Evolutionary conservation across 2,797 vertebrate genomes (phyloP), one percentile per base, ranked within the genome.

Genomic region (Schizopygopsis malacanthus): DNA sequence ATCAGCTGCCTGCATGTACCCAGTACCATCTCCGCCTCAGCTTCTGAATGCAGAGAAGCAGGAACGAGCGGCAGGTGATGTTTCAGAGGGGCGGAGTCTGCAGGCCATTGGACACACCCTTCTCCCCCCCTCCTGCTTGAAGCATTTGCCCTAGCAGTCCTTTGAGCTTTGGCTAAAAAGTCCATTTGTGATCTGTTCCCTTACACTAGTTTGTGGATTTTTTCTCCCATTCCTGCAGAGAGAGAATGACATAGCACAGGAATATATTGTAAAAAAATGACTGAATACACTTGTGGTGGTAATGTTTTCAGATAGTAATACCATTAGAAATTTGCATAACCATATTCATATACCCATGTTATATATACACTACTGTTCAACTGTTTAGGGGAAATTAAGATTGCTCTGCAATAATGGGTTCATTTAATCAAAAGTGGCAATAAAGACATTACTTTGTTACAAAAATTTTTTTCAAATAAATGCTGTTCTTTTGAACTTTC

Each of bases 181-280:
- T 73, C 50, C n/a, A 81, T 81, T 79, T 79, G 43, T 15, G 18
- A 10, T 39, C 7, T 63, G 7, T 70, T 73, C 79, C 70, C 45
- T 2, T 28, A 67, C 85, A 47, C 88, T 95, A 96, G 87, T 90
- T 93, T 86, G 92, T 90, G 33, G 93, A 92, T 85, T 96, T 99
- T 91, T 98, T 99, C 94, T 99, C 98, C 98, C 98, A 99, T 92
- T 99, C 98, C 98, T 99, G 93, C 45, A 88, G 15, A 88, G 37
- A 72, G 6, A 43, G 4, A 54, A 63, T 39, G 20, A 45, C 12
- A 8, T 28, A 69, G 79, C 25, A 54, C 37, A 72, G 16, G 15
- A 54, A 54, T 1, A 13, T 16, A n/a, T 41, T 81, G 9, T 59
- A 25, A 18, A 1, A 15, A 15, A 61, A 72, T n/a, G 15, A 67